phyloP scores from a whole-genome alignment of 2,888 invertebrate genomes.

The Tetramorium bicarinatum region DNA sequence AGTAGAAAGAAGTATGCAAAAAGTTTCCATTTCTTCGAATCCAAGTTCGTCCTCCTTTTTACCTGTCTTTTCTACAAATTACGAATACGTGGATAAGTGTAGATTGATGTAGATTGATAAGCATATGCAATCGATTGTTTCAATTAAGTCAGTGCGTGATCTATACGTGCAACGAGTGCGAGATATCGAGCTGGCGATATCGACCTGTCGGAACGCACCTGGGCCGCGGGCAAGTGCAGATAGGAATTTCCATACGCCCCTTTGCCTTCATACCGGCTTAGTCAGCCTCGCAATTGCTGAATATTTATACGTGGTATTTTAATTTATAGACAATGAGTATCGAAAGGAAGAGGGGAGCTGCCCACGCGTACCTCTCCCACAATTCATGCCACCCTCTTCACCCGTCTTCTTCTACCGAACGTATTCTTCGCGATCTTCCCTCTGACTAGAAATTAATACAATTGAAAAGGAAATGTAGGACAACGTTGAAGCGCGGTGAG shows the following conservation, averaged over 20 bases:
- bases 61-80: not conserved
- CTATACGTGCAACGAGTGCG: slow-evolving; percentile 6
- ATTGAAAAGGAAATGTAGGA: not conserved
- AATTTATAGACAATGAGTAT: slow-evolving; percentile 77
- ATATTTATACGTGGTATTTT: slow-evolving; percentile 78
- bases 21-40: not conserved
- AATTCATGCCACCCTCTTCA: not conserved
- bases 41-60: not conserved
- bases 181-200: slow-evolving; percentile 28
- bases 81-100: not conserved
- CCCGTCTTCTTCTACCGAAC: not conserved
- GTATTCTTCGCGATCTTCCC: not conserved
- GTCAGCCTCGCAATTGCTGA: slow-evolving; percentile 73
- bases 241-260: slow-evolving; percentile 73
- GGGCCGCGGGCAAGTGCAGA: slow-evolving; percentile 57
- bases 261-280: slow-evolving; percentile 22
- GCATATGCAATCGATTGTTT: slow-evolving; percentile 39
- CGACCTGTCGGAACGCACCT: slow-evolving; percentile 48
- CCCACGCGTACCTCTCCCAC: slow-evolving; percentile 73
- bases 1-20: not conserved
- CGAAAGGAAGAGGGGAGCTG: slow-evolving; percentile 40
- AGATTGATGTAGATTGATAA: slow-evolving; percentile 1
- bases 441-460: not conserved
- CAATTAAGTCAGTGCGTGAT: slow-evolving; percentile 41
- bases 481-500: not conserved